Evolutionary conservation across 1,140 invertebrate species (phyloP).

Genomic region (Parasteatoda tepidariorum): DNA sequence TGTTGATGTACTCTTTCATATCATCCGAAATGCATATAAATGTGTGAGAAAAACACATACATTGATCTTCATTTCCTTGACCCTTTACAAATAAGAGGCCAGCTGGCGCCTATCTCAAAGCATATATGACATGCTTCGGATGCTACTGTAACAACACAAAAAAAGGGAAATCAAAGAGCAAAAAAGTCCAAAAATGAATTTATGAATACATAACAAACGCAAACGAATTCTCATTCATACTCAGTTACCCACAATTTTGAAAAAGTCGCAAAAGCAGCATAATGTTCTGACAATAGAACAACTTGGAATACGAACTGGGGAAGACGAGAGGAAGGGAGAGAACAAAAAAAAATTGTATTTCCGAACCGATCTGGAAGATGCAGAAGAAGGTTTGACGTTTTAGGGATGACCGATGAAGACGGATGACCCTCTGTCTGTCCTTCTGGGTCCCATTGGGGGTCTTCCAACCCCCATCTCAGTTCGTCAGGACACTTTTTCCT

Average conservation of each 20-base stretch:
- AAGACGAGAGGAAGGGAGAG: background rate
- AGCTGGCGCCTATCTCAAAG: conserved; percentile 28
- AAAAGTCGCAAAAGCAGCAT: background rate
- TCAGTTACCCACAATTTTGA: conserved; percentile 29
- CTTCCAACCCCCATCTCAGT: background rate
- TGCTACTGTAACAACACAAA: conserved; percentile 28
- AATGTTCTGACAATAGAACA: background rate
- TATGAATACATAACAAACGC: conserved; percentile 22
- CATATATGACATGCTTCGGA: conserved; percentile 19
- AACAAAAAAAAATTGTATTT: conserved; percentile 24
- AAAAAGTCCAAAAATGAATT: background rate
- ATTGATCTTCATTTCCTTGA: background rate
- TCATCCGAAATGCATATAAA: too few species aligned
- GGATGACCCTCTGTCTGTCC: conserved; percentile 36
- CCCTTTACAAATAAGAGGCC: background rate
- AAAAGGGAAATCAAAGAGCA: background rate
- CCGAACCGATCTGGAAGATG: conserved; percentile 34
- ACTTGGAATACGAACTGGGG: too few species aligned
- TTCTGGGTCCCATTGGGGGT: conserved; percentile 35
- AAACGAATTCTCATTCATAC: conserved; percentile 58
- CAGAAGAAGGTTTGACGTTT: conserved; percentile 56
- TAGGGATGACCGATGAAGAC: conserved; percentile 60
- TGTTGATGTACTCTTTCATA: too few species aligned
- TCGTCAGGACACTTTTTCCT: background rate
- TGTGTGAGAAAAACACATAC: too few species aligned